phyloP scores from a whole-genome alignment of 2,797 vertebrate species.

The Clarias fuscus region DNA sequence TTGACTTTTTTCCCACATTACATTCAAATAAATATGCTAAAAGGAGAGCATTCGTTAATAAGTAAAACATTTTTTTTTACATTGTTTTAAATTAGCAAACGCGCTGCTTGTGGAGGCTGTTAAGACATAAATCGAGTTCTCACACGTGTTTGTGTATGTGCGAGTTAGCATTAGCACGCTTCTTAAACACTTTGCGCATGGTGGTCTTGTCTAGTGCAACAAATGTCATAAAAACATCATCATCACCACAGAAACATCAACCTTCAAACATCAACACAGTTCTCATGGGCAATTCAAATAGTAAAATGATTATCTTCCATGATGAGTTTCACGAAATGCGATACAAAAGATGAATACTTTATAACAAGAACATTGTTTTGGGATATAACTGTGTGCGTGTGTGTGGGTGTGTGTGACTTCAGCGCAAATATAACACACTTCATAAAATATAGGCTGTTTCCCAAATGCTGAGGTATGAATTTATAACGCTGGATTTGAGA shows the following conservation, averaged over 20 bases:
- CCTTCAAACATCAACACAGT: not conserved
- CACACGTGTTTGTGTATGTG: not conserved
- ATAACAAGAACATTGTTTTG: not conserved
- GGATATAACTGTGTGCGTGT: not conserved
- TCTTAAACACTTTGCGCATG: not conserved
- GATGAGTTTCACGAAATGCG: too few relatives aligned
- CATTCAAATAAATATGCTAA: not conserved
- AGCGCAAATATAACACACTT: not conserved
- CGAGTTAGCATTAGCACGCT: not conserved
- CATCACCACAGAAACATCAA: not conserved
- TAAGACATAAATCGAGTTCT: not conserved
- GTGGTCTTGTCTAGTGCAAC: not conserved
- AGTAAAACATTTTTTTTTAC: not conserved
- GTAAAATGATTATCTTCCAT: not conserved
- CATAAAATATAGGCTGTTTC: not conserved
- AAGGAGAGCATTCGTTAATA: not conserved
- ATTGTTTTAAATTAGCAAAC: not conserved
- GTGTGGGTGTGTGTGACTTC: not conserved
- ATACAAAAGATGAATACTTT: not conserved
- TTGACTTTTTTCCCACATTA: not conserved
- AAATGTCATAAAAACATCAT: not conserved
- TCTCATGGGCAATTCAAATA: not conserved
- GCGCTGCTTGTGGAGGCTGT: not conserved
- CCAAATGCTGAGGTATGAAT: not conserved
- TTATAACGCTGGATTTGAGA: not conserved